phyloP scores from a whole-genome alignment of 2,113 vertebrate species.

The Solenodon paradoxus region DNA sequence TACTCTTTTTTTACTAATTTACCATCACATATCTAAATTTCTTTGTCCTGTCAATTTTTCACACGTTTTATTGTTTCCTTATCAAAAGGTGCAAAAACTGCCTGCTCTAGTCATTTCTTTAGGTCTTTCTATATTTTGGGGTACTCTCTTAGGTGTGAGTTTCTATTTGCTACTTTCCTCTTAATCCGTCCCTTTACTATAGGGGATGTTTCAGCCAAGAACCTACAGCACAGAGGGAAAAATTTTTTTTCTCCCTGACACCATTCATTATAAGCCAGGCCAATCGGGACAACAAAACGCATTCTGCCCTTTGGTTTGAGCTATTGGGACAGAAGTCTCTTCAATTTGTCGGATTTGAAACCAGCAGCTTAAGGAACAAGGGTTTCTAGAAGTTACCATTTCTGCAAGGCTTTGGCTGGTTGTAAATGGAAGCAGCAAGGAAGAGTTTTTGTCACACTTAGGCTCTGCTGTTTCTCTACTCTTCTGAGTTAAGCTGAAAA shows the following conservation, averaged over 20 bases:
- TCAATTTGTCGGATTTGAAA: neutral
- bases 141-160: neutral
- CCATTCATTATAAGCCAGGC: neutral
- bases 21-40: neutral
- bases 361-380: neutral
- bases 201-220: neutral
- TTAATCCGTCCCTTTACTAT: neutral
- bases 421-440: neutral
- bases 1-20: neutral
- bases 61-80: neutral
- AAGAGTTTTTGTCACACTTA: neutral
- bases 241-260: no score
- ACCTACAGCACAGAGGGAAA: no score
- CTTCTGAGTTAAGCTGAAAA: neutral
- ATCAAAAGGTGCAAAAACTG: neutral
- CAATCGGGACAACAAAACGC: neutral
- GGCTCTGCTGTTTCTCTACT: neutral
- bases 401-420: neutral
- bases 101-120: neutral
- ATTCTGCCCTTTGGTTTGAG: neutral
- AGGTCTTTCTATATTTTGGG: neutral
- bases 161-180: neutral
- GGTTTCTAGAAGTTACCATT: neutral
- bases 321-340: neutral
- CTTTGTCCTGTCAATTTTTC: neutral